Conservation (phyloP, 2,113 vertebrate species). For the Redunca redunca region DNA sequence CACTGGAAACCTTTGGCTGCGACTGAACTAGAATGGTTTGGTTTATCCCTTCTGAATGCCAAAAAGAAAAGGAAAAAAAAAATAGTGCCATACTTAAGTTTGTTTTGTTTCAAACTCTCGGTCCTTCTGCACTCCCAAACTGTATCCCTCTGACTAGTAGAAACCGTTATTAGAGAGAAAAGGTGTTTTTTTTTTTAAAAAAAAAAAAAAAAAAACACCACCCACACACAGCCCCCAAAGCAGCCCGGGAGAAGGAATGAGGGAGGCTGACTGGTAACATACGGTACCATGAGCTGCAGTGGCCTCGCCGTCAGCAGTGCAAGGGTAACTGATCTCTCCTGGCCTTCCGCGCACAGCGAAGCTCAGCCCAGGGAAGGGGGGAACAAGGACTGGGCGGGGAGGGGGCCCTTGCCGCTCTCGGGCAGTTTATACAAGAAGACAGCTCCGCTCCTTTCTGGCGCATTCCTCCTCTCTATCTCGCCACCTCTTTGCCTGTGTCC, state of each 20-base stretch:
- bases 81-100: neutral
- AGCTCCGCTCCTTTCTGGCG: constrained; percentile 75
- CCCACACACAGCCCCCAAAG: neutral
- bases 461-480: constrained; percentile 84
- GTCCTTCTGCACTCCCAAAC: constrained; percentile 67
- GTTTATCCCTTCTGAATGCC: constrained; percentile 36
- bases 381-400: constrained; percentile 38
- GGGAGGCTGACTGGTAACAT: constrained; percentile 96
- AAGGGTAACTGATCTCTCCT: constrained; percentile 85
- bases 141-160: constrained; percentile 72
- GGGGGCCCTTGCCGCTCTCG: constrained; percentile 34
- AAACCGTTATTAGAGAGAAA: constrained; percentile 76
- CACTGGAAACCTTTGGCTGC: constrained; percentile 54
- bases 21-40: constrained; percentile 34
- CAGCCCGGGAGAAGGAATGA: constrained; percentile 87
- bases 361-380: constrained; percentile 52
- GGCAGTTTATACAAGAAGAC: constrained; percentile 78
- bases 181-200: constrained; percentile 51
- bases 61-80: neutral
- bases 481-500: constrained; percentile 84
- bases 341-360: constrained; percentile 79
- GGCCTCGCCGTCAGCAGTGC: constrained; percentile 85
- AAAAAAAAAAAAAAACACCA: constrained; percentile 17
- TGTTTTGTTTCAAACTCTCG: constrained; percentile 59
- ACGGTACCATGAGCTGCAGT: constrained; percentile 94